Evolutionary conservation across 2,888 invertebrate genomes (phyloP).

Genomic region (Endomychus coccineus): DNA sequence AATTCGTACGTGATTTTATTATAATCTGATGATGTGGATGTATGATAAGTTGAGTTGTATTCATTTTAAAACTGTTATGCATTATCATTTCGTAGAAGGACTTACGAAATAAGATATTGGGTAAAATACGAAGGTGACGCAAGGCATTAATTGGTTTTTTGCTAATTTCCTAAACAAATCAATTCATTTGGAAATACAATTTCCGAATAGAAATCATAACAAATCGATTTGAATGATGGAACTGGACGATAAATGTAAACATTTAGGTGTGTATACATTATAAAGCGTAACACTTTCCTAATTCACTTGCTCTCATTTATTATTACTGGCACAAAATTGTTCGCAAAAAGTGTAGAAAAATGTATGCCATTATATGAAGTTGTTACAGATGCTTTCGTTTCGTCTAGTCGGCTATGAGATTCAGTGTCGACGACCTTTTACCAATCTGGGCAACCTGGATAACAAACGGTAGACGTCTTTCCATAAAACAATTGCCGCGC

Average conservation of each 20-base stretch:
- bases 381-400: conserved; percentile 32
- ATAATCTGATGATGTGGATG: no score
- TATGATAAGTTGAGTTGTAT: no score
- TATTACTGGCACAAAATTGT: conserved; percentile 9
- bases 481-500: no score
- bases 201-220: conserved; percentile 21
- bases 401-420: conserved; percentile 29
- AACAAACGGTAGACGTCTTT: conserved; percentile 12
- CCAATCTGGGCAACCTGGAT: conserved; percentile 30
- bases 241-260: conserved; percentile 3
- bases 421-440: conserved; percentile 28
- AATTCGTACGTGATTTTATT: no score
- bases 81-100: no score
- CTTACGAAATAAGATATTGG: no score
- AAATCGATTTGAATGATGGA: conserved; percentile 6
- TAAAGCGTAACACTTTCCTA: conserved; percentile 17
- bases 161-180: conserved; percentile 17
- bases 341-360: conserved; percentile 26
- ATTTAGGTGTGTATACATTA: conserved; percentile 7
- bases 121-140: no score
- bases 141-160: no score
- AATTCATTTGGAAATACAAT: conserved; percentile 14
- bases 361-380: conserved; percentile 28
- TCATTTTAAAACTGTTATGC: no score
- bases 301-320: conserved; percentile 6